Evolutionary conservation across 2,888 invertebrate species (phyloP).

Genomic region (Campaea margaritaria): DNA sequence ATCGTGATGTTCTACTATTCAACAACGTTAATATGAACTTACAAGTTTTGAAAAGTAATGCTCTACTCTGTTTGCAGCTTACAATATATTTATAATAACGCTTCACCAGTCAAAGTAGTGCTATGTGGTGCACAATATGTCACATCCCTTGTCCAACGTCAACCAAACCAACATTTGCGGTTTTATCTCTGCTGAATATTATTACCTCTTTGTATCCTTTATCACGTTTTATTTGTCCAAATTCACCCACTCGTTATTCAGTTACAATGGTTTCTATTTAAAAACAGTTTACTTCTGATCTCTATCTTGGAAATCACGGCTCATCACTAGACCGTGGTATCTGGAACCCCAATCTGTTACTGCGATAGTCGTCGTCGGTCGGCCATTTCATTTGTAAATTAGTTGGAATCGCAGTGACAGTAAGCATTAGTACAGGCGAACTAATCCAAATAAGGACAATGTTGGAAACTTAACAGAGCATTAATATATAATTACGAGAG

Average conservation of each 20-base stretch:
- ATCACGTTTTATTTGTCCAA: no score
- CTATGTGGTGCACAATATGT: background rate
- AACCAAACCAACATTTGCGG: background rate
- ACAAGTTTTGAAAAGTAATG: no score
- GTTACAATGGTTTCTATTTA: background rate
- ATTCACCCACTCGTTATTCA: no score
- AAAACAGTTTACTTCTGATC: constrained; percentile 1
- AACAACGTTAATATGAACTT: no score
- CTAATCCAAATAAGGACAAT: background rate
- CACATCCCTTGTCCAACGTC: background rate
- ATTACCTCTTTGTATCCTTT: background rate
- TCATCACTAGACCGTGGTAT: constrained; percentile 51
- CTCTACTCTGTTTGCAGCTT: background rate
- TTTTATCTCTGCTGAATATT: background rate
- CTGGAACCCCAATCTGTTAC: constrained; percentile 62
- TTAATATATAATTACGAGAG: no score
- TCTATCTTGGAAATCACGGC: constrained; percentile 37
- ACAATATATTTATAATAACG: background rate
- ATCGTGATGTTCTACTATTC: no score
- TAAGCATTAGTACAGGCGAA: constrained; percentile 1
- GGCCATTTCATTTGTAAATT: constrained; percentile 69
- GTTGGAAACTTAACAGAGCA: background rate
- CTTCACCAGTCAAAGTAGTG: background rate
- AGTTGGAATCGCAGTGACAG: constrained; percentile 55
- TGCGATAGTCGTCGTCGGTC: constrained; percentile 45